These are phyloP conservation scores for Melanerpes aurifrons DNA, from an alignment of 2,113 vertebrate species.

Conservation along the genomic window DNA sequence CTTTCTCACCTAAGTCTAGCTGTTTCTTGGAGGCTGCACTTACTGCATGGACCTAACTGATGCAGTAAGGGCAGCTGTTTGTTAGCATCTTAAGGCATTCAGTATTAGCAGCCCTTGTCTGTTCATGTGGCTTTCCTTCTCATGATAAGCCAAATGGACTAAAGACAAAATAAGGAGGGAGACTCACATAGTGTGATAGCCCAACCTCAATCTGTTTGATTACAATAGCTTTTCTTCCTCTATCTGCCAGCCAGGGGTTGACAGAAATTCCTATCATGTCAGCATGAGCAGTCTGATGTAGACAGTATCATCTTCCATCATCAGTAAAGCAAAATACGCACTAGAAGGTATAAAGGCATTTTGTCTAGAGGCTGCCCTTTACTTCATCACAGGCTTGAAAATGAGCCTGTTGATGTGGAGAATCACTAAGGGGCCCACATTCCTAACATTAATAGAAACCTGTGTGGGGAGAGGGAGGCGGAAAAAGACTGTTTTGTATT, in stretches of 20 bases:
- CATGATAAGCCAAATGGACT: neutral
- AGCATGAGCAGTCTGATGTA: neutral
- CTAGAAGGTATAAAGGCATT: neutral
- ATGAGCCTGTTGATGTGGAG: neutral
- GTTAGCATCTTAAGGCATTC: neutral
- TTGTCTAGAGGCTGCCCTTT: neutral
- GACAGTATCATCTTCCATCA: neutral
- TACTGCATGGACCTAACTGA: neutral
- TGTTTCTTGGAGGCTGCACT: neutral
- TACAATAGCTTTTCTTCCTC: neutral
- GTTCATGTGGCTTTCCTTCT: neutral
- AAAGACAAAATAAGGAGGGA: neutral
- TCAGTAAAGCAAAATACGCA: neutral
- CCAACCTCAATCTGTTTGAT: neutral
- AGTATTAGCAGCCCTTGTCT: neutral
- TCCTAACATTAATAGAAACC: neutral
- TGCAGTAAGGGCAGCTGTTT: neutral
- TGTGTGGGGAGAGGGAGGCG: neutral
- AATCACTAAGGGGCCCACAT: neutral
- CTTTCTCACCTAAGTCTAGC: neutral
- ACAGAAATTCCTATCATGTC: neutral
- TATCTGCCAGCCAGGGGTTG: neutral
- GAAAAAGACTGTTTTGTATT: neutral
- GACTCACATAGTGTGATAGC: rapidly evolving
- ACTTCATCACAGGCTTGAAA: neutral